phyloP scores from a whole-genome alignment of 2,113 vertebrate genomes.

The Lamprologus ornatipinnis region DNA sequence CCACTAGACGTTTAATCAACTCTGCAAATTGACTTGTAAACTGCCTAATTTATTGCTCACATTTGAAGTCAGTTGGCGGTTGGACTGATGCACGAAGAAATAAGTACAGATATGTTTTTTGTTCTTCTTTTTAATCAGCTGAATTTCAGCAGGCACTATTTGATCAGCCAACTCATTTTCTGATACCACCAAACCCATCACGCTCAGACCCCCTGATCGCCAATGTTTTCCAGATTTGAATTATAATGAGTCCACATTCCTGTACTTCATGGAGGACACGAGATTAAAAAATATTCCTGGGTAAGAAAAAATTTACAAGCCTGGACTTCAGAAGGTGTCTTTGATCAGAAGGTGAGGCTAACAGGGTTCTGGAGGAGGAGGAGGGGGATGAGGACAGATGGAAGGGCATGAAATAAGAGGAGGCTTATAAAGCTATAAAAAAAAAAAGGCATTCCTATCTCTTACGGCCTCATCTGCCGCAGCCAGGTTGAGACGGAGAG shows the following conservation, averaged over 20 bases:
- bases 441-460: background rate
- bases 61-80: background rate
- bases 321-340: constrained; percentile 45
- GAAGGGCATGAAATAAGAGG: background rate
- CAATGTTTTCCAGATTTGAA: constrained; percentile 22
- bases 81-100: background rate
- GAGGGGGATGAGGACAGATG: background rate
- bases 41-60: constrained; percentile 34
- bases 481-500: background rate
- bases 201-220: background rate
- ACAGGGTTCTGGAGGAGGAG: background rate
- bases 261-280: background rate
- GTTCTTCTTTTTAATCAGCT: background rate
- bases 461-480: background rate
- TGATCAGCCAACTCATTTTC: constrained; percentile 30
- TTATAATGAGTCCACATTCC: constrained; percentile 21
- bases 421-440: constrained; percentile 35
- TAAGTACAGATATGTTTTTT: background rate
- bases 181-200: constrained; percentile 2
- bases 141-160: background rate
- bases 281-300: constrained; percentile 15
- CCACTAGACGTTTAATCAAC: constrained; percentile 45
- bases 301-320: background rate
- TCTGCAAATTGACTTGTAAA: constrained; percentile 45
- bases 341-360: constrained; percentile 62